Evolutionary conservation across 2,797 vertebrate genomes (phyloP), one percentile per base, ranked within the genome.

Genomic region (Lateolabrax maculatus): DNA sequence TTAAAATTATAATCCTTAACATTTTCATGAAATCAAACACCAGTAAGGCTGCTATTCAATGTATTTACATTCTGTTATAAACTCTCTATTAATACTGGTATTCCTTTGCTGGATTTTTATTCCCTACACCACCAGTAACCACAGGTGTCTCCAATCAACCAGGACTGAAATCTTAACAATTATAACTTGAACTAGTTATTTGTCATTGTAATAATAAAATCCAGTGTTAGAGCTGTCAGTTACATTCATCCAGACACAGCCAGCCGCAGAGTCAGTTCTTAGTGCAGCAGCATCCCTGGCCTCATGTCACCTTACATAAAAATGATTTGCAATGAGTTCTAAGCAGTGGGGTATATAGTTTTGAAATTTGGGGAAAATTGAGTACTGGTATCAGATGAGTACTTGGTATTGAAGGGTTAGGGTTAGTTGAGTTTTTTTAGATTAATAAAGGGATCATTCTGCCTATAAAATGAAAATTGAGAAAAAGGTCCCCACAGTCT

Each of bases 291-390:
- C 64, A 57, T 46, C 21, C 9, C 18, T 51, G 58, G 11, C 55
- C 46, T 79, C 53, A 36, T 12, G 49, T 75, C 57, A 71, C 58
- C 57, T 49, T 3, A 27, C 18, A 19, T 34, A 16, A 48, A 23
- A 43, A 43, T 25, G 6, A 44, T 10, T n/a, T 8, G n/a, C 15
- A 68, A 48, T 3, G 11, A 51, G 18, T 10, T 31, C 21, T 5
- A 23, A 43, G 43, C 52, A 49, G 18, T 13, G 12, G 13, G 27
- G 10, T 7, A 1, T 29, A 57, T 52, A 27, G 31, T 46, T 44
- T 51, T 52, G 34, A 21, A 65, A 61, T 75, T 6, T 34, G 9
- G 3, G 41, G 8, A 10, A 23, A 25, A 21, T 18, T 1, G 10
- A 51, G 15, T 6, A n/a, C 23, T 29, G 41, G 9, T 27, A 23